Evolutionary conservation across 2,888 invertebrate genomes (phyloP).

Genomic region (Chloroclystis v-ata): DNA sequence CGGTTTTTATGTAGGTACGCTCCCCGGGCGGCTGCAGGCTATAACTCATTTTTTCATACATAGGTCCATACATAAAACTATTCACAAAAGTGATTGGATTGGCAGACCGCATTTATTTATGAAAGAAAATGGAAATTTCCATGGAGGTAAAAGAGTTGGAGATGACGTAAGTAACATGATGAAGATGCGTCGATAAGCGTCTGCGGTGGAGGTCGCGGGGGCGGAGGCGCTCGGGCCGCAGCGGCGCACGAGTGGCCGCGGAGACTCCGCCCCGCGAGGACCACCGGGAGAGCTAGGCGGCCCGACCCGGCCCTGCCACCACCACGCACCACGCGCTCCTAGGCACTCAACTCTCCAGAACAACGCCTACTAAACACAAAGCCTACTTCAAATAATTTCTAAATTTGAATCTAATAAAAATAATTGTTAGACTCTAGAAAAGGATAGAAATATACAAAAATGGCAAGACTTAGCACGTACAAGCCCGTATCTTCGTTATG

Average conservation of each 20-base stretch:
- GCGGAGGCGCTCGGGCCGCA: conserved; percentile 41
- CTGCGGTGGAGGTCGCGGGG: conserved; percentile 38
- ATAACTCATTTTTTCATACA: conserved; percentile 19
- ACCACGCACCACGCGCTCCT: conserved; percentile 11
- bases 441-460: too few relatives aligned
- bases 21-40: conserved; percentile 24
- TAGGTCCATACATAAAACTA: conserved; percentile 10
- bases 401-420: too few relatives aligned
- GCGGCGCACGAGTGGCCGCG: conserved; percentile 63
- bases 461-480: too few relatives aligned
- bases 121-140: conserved; percentile 10
- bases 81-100: conserved; percentile 7
- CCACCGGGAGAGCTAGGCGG: conserved; percentile 78
- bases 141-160: conserved; percentile 24
- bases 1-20: conserved; percentile 38
- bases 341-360: conserved; percentile 1
- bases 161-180: conserved; percentile 62
- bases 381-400: too few relatives aligned
- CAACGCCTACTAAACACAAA: not conserved
- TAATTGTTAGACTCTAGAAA: too few relatives aligned
- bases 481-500: too few relatives aligned
- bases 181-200: conserved; percentile 72
- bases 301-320: conserved; percentile 29
- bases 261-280: conserved; percentile 74
- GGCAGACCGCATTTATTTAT: conserved; percentile 4